phyloP scores from a whole-genome alignment of 2,888 invertebrate genomes.

The Alloplasta piceator region DNA sequence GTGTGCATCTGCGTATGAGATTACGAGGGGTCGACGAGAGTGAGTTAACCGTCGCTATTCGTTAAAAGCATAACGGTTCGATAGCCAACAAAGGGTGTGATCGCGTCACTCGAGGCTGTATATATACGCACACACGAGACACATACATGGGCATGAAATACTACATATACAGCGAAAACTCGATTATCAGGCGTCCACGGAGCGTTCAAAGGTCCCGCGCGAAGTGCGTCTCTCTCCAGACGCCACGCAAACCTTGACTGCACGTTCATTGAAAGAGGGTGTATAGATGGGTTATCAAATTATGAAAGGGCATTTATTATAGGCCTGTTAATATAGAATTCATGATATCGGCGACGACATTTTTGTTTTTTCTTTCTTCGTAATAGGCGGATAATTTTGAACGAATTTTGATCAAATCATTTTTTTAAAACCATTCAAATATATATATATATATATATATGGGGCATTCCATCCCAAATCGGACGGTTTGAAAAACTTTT shows the following conservation, averaged over 20 bases:
- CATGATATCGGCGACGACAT: background rate
- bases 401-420: too few relatives aligned
- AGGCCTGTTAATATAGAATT: background rate
- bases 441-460: too few relatives aligned
- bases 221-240: constrained; percentile 21
- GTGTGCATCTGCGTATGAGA: constrained; percentile 42
- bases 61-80: constrained; percentile 76
- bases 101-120: constrained; percentile 73
- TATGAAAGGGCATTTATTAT: background rate
- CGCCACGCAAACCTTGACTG: background rate
- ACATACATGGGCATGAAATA: too few relatives aligned
- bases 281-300: too few relatives aligned
- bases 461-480: too few relatives aligned
- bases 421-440: too few relatives aligned
- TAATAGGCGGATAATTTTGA: too few relatives aligned
- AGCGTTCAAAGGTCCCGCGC: constrained; percentile 73
- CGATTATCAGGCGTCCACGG: constrained; percentile 76
- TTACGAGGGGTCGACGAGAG: constrained; percentile 56
- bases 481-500: too few relatives aligned
- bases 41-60: constrained; percentile 73
- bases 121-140: background rate
- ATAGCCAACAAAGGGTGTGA: constrained; percentile 72
- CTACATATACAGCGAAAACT: constrained; percentile 61
- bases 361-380: background rate
- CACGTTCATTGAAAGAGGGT: too few relatives aligned